Base-by-base conservation (phyloP, 2,888 invertebrate species). In the Amphimallon solstitiale region DNA sequence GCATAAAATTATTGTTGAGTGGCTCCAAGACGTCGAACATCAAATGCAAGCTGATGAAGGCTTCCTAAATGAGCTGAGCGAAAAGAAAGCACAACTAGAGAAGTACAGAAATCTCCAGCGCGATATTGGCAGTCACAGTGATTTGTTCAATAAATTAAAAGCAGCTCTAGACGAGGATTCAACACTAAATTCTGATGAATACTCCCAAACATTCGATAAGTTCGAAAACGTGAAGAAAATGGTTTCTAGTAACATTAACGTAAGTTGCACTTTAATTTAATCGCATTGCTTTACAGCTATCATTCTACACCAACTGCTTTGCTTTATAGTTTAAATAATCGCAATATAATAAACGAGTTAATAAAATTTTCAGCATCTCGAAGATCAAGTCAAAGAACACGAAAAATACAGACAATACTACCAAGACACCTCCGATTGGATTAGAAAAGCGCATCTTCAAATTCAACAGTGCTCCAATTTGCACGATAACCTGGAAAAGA, bases 61-160 rank as follows among this genome's bases (percentile, higher is more conserved):
- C 7, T 87, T 88, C 67, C 86, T 92, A 23, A 92, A 94, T 75
- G 96, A 97, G 78, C 84, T 97, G 1, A 93, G 94, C 59, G 97
- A 97, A 79, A 97, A 97, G 82, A 91, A 93, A 73, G 92, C 95
- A 0, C 90, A 92, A 45, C 79, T 96, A 15, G 97, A 97, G 79
- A 97, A 95, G 80, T 92, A 92, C 81, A 92, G 90, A 77, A 89
- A 90, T 0, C 87, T 95, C 56, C 90, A 91, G 73, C 88, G 94
- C 70, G 96, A 97, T 75, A 90, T 95, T 46, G 88, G 88, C 65
- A 89, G 90, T 0, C 94, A 95, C 73, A 89, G 86, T 63, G 94
- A 94, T 68, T 85, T 92, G 29, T 88, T 94, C 0, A 91, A 91
- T 70, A 90, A 90, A 76, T 84, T 96, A 5, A 92, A 92, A 74